Conservation (phyloP, 1,140 invertebrate genomes). For the Gryon sp. region DNA sequence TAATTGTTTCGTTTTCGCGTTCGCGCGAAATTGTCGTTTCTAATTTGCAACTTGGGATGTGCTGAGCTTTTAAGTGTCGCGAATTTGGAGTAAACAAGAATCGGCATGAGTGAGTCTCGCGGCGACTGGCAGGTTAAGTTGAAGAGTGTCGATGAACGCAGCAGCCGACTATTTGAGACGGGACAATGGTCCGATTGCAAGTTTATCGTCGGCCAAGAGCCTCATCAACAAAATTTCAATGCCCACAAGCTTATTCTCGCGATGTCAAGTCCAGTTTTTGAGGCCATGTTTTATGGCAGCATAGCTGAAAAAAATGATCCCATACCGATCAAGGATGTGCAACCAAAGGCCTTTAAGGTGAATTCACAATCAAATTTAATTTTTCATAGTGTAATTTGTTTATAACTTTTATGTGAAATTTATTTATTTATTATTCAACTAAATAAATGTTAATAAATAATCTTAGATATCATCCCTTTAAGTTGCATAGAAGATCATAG, state of each 20-base stretch:
- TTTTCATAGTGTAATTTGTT: no score
- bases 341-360: slow-evolving; percentile 88
- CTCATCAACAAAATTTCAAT: slow-evolving; percentile 85
- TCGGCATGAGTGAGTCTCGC: slow-evolving; percentile 26
- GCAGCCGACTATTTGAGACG: slow-evolving; percentile 85
- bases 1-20: not conserved
- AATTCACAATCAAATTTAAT: no score
- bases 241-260: slow-evolving; percentile 90
- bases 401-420: no score
- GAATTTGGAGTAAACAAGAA: no score
- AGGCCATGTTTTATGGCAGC: slow-evolving; percentile 88
- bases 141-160: slow-evolving; percentile 84
- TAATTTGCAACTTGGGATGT: slow-evolving; percentile 1
- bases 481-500: no score
- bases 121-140: slow-evolving; percentile 87
- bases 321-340: slow-evolving; percentile 89
- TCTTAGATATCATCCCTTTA: no score
- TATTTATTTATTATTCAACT: no score
- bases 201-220: slow-evolving; percentile 89
- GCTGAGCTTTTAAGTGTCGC: no score
- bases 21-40: no score
- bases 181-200: slow-evolving; percentile 90
- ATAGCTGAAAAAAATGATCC: slow-evolving; percentile 85
- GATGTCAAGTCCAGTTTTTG: slow-evolving; percentile 91
- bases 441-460: no score